Conservation (phyloP, 2,888 invertebrate species). For the Lithosia quadra region DNA sequence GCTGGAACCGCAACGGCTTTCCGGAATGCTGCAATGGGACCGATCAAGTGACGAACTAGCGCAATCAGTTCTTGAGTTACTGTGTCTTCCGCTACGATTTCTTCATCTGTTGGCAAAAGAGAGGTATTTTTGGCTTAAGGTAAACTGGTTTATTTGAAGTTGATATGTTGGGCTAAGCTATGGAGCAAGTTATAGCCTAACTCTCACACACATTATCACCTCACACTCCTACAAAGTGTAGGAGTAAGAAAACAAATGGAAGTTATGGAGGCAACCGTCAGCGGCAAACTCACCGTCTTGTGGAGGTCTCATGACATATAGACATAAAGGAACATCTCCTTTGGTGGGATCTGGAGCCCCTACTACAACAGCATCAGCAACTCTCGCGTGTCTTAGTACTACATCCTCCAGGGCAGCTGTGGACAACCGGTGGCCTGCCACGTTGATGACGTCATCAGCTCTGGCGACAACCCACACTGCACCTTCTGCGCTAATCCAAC, state of each 20-base stretch:
- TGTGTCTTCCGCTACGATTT: constrained; percentile 77
- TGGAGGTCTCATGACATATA: constrained; percentile 92
- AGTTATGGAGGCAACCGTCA: too few species aligned
- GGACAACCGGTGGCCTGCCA: constrained; percentile 96
- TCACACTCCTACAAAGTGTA: too few species aligned
- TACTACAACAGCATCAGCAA: constrained; percentile 95
- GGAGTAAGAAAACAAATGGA: too few species aligned
- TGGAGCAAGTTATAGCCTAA: too few species aligned
- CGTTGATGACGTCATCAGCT: constrained; percentile 98
- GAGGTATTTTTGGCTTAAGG: too few species aligned
- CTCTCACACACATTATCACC: too few species aligned
- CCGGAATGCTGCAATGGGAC: constrained; percentile 96
- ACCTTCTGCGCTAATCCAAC: constrained; percentile 93
- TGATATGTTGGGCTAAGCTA: too few species aligned
- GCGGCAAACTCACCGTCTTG: constrained; percentile 74
- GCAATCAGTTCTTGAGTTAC: constrained; percentile 80
- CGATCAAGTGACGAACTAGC: constrained; percentile 87
- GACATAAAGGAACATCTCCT: constrained; percentile 95
- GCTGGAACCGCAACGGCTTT: constrained; percentile 92
- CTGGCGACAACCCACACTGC: constrained; percentile 96
- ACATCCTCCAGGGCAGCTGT: constrained; percentile 97
- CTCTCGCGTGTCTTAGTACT: constrained; percentile 93
- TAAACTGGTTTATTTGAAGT: too few species aligned
- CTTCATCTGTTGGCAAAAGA: constrained; percentile 70
- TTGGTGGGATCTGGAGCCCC: constrained; percentile 96